Evolutionary conservation across 1,140 invertebrate genomes (phyloP), one percentile per base, ranked within the genome.

Genomic region (Drosophila navojoa): DNA sequence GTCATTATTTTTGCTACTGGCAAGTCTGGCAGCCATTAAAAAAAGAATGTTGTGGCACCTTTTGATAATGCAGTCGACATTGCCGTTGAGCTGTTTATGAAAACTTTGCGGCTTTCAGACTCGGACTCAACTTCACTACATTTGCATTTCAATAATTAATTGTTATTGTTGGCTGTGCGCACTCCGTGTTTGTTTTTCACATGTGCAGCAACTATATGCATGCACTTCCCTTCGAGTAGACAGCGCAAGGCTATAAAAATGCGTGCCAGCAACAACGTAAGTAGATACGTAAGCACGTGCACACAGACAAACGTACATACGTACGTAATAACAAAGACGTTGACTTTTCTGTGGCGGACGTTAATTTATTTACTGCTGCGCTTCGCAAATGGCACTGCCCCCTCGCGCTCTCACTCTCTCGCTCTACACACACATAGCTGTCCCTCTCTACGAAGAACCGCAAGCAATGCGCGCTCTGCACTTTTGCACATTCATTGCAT

Each of bases 61-160:
- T 74, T 62, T 70, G 64, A 70, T 74, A 70, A 74, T 58, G 66
- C 58, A 63, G 59, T 67, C 49, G 55, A 47, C 27, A 38, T 42
- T 27, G 16, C 42, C 25, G 42, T 13, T 59, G 57, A 29, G 62
- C 50, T 55, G 58, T 58, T 61, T 76, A 79, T 73, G 77, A 79
- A 76, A 81, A 72, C 68, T 79, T 79, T 71, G 59, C 67, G 76
- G 72, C 54, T 71, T 80, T 68, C 58, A 52, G 53, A 72, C 63
- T 61, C 58, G 38, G 63, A 68, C 73, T 72, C 69, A 52, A 61
- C 25, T 50, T 59, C 19, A 35, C 61, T 71, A 60, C 76, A 79
- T 80, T 81, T 81, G 63, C 77, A 79, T 81, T 81, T 79, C 55
- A 81, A 79, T 81, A 79, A 79, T 79, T 79, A 80, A 81, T 79